These are phyloP conservation scores for Pseudomyrmex sp. DNA, from an alignment of 1,140 invertebrate genomes.

Conservation along the genomic window DNA sequence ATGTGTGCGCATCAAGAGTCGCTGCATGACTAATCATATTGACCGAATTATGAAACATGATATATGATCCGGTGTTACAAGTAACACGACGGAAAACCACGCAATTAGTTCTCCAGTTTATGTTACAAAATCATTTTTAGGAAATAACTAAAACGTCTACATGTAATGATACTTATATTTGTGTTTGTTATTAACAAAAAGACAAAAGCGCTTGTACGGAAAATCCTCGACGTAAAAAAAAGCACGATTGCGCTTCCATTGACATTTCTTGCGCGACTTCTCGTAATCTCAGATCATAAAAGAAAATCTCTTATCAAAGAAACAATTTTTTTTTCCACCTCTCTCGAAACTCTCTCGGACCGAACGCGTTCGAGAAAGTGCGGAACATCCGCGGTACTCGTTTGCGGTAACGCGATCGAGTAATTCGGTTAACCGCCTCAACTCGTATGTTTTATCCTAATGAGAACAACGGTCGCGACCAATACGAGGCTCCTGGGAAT, in stretches of 20 bases:
- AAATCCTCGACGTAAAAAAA: too few relatives aligned
- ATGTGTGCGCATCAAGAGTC: not conserved
- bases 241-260: too few relatives aligned
- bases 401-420: slow-evolving; percentile 67
- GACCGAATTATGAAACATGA: slow-evolving; percentile 25
- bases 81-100: too few relatives aligned
- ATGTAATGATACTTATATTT: too few relatives aligned
- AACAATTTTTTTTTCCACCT: not conserved
- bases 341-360: not conserved
- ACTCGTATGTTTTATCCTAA: slow-evolving; percentile 82
- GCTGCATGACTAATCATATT: slow-evolving; percentile 9
- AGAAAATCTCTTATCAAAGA: not conserved
- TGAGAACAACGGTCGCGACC: slow-evolving; percentile 78
- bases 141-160: too few relatives aligned
- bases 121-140: too few relatives aligned
- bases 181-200: too few relatives aligned
- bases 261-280: too few relatives aligned
- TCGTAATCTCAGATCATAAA: not conserved
- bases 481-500: slow-evolving; percentile 82
- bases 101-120: too few relatives aligned
- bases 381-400: slow-evolving; percentile 9
- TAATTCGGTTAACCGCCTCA: slow-evolving; percentile 80
- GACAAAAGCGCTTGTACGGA: too few relatives aligned
- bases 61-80: not conserved
- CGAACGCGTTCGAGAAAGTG: not conserved